Conservation (phyloP, 2,888 invertebrate species). For the Pilophorus perplexus region DNA sequence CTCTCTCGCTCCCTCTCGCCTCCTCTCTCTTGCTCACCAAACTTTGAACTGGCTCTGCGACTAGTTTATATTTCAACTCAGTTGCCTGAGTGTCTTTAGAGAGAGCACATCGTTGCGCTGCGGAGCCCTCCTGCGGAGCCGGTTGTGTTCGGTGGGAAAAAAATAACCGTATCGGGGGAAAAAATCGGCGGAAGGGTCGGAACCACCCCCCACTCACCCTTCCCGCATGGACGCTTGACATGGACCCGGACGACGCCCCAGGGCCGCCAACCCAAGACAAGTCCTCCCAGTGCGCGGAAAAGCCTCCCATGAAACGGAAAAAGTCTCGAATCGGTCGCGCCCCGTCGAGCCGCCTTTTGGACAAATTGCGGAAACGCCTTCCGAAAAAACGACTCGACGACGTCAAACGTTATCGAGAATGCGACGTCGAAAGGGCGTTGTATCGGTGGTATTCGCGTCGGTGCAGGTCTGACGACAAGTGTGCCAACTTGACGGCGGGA, state of each 20-base stretch:
- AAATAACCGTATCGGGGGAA: too few species aligned
- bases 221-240: too few species aligned
- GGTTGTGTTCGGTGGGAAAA: too few species aligned
- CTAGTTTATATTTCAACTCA: constrained; percentile 49
- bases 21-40: constrained; percentile 45
- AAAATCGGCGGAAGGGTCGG: not conserved
- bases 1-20: constrained; percentile 47
- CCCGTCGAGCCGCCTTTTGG: constrained; percentile 40
- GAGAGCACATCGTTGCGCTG: constrained; percentile 50
- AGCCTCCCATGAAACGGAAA: constrained; percentile 1
- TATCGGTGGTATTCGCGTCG: constrained; percentile 49
- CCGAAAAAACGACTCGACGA: constrained; percentile 38
- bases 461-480: not conserved
- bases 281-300: constrained; percentile 23
- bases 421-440: constrained; percentile 50
- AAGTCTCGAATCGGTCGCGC: constrained; percentile 50
- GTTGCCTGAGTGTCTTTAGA: constrained; percentile 48
- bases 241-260: too few species aligned
- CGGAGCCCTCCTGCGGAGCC: constrained; percentile 31
- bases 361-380: constrained; percentile 31
- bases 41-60: constrained; percentile 48
- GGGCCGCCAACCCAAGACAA: constrained; percentile 32
- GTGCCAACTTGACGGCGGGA: constrained; percentile 13
- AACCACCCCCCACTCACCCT: not conserved
- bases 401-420: constrained; percentile 46